Evolutionary conservation across 2,888 invertebrate species (phyloP), one percentile per base, ranked within the genome.

Genomic region (Lasioglossum pauxillum): DNA sequence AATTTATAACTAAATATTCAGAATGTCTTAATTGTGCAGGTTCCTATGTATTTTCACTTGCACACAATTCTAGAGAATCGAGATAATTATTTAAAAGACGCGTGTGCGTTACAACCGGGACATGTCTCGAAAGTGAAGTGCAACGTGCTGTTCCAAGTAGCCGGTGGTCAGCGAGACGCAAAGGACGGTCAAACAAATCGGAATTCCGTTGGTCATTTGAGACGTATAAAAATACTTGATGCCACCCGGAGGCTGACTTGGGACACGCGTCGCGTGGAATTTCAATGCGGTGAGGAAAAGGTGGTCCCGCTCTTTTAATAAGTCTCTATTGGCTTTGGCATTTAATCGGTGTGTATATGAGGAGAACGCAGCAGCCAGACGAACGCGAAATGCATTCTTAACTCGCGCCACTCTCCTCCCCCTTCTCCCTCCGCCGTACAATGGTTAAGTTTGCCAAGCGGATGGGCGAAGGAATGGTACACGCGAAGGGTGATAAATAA

Each of bases 401-500:
- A 90, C 77, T 83, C 84, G 57, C 69, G 57, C 8, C 23, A 12
- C 27, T 7, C 27, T 60, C 35, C 27, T 7, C 7, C 19, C 27
- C 23, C 16, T 10, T 3, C 74, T 14, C 41, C 46, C 46, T 44
- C 7, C 69, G 23, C 5, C 38, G 53, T 69, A 85, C 84, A 85
- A 85, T 84, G 86, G 74, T 79, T 78, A 69, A 87, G 78, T 83
- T 83, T 78, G 74, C 76, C 84, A 80, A 78, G 84, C 84, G 88
- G 76, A 87, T 82, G 89, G 82, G 88, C 75, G 86, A 88, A 89
- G 75, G 87, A 82, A 75, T 76, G 82, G 80, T 80, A 83, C 78
- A 80, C 75, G 82, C 85, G 46, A 86, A 85, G 87, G 87, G 84
- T 84, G 91, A 91, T 91, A 91, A 91, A 91, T 91, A 91, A 91